phyloP scores from a whole-genome alignment of 1,140 invertebrate species.

The Papilio dardanus region DNA sequence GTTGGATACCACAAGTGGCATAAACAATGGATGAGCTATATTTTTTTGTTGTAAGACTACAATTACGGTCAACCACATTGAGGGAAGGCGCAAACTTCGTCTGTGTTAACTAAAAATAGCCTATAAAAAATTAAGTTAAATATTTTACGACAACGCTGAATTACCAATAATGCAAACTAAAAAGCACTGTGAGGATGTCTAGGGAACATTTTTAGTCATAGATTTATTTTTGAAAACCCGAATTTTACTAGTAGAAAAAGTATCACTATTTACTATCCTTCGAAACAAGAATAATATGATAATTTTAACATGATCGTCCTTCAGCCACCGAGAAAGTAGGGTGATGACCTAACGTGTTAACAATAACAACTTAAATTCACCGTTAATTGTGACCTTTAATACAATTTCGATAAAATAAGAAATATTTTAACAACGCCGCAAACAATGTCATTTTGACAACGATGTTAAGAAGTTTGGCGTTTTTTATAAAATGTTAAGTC shows the following conservation, averaged over 20 bases:
- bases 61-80: constrained; percentile 67
- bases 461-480: background rate
- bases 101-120: constrained; percentile 20
- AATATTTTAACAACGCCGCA: background rate
- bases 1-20: constrained; percentile 57
- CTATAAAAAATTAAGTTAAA: background rate
- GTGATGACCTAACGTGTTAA: background rate
- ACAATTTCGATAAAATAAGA: constrained; percentile 19
- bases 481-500: background rate
- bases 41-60: constrained; percentile 47
- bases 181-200: too few species aligned
- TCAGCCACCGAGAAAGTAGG: background rate
- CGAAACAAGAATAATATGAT: background rate
- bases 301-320: background rate
- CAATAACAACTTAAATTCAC: background rate
- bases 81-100: constrained; percentile 54
- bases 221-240: too few species aligned
- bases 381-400: constrained; percentile 10
- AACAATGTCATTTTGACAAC: background rate
- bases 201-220: too few species aligned
- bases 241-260: background rate
- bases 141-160: too few species aligned
- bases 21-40: constrained; percentile 48
- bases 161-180: too few species aligned
- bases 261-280: background rate